Evolutionary conservation across 2,888 invertebrate species (phyloP), one percentile per base, ranked within the genome.

Genomic region (Drosophila koepferae): DNA sequence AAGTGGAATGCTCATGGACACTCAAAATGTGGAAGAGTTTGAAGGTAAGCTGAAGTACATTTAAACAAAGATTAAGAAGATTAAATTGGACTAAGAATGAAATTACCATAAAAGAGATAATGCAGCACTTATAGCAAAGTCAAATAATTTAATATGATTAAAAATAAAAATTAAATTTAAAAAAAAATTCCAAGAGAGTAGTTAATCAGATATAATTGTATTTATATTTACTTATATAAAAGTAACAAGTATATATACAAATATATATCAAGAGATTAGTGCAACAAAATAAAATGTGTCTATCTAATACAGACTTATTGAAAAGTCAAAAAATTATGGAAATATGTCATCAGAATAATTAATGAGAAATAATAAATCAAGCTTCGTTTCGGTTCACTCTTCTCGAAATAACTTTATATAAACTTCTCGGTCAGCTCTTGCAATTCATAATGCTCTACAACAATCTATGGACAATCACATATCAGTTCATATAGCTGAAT

Each of bases 1-100:
- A 54, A 62, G 73, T 41, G 41, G 36, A 49, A 40, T 55, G 43
- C 10, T 48, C 28, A 69, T 36, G 34, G 36, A 46, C 31, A 34
- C 14, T 43, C 23, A 12, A 36, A 41, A 36, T 12, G 65, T 43
- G 14, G n/a, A 20, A 36, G 41, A 48, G 41, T n/a, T 12, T 74
- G 2, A 34, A 38, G 4, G n/a, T 18, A 34, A 41, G 40, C 20
- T 14, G 14, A 48, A 10, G 16, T 41, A 12, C 40, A 8, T n/a
- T 31, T 12, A 3, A 10, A n/a, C 1, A 20, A 8, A 23, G 12
- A 9, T 12, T n/a, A 16, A 18, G 12, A 4, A 56, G 58, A 23
- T 7, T 0, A 6, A 4, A 10, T 31, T 4, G 31, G n/a, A 49
- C 10, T 23, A 3, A 44, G 20, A 44, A 1, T 3, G 28, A 48